These are phyloP conservation scores for Dipodomys ordii DNA, from an alignment of 2,113 vertebrate genomes.

Conservation along the genomic window DNA sequence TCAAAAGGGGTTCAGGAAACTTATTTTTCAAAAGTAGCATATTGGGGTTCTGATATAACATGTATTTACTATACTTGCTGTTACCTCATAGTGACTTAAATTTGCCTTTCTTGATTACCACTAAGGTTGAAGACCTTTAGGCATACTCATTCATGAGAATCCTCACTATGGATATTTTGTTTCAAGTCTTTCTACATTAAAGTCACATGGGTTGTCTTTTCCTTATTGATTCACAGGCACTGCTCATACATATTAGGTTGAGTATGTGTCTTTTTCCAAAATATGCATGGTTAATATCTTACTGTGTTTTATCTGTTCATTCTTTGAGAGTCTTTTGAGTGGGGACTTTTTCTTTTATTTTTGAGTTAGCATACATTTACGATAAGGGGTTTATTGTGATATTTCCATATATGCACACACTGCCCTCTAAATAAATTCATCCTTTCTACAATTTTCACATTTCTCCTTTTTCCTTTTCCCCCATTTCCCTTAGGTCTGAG, in stretches of 20 bases:
- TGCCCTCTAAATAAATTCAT: no score
- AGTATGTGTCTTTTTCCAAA: neutral
- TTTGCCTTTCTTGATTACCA: neutral
- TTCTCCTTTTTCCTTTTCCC: no score
- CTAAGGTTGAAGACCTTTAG: neutral
- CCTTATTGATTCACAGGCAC: neutral
- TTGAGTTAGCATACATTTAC: no score
- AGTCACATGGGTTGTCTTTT: neutral
- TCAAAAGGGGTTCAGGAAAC: neutral
- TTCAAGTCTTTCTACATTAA: neutral
- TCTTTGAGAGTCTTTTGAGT: neutral
- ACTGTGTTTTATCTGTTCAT: neutral
- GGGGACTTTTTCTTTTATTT: no score
- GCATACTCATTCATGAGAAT: neutral
- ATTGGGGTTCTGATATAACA: neutral
- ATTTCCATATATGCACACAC: no score
- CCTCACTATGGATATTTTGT: neutral
- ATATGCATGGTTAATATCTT: neutral
- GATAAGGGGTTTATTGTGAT: no score
- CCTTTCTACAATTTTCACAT: no score
- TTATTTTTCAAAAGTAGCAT: neutral
- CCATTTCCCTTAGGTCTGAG: no score
- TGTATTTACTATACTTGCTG: neutral
- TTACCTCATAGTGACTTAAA: conserved; percentile 4
- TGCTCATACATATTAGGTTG: neutral